These are phyloP conservation scores for Caenorhabditis drosophilae DNA, from an alignment of 2,888 invertebrate species.

Conservation along the genomic window DNA sequence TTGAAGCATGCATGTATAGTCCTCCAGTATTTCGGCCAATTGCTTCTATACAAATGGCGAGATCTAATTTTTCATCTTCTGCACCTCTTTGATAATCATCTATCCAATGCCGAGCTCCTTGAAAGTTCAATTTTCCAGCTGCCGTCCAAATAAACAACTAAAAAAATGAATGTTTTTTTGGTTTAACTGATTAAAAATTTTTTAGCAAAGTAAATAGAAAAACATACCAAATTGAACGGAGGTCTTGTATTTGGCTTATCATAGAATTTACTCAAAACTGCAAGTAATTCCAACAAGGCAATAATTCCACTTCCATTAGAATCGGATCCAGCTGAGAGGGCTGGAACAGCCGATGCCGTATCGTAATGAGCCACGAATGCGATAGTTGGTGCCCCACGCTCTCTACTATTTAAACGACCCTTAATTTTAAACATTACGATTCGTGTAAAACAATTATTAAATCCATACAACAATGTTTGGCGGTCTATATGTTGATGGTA, in stretches of 20 bases:
- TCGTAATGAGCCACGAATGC: constrained; percentile 92
- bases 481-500: constrained; percentile 15
- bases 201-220: neutral
- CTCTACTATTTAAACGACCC: constrained; percentile 58
- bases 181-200: constrained; percentile 2
- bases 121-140: constrained; percentile 90
- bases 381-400: constrained; percentile 79
- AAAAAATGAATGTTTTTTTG: no score
- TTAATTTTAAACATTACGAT: no score
- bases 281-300: constrained; percentile 85
- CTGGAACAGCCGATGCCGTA: constrained; percentile 86
- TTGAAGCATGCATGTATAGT: constrained; percentile 90
- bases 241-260: constrained; percentile 55
- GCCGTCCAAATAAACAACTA: constrained; percentile 88
- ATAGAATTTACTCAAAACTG: constrained; percentile 75
- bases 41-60: constrained; percentile 62
- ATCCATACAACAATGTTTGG: constrained; percentile 19
- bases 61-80: constrained; percentile 53
- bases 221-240: constrained; percentile 51
- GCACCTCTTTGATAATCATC: constrained; percentile 84
- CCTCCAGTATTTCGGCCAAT: constrained; percentile 72
- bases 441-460: no score
- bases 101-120: constrained; percentile 92
- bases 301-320: constrained; percentile 79
- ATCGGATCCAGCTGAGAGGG: constrained; percentile 72